phyloP scores from a whole-genome alignment of 2,113 vertebrate species.

The Sebastes fasciatus region DNA sequence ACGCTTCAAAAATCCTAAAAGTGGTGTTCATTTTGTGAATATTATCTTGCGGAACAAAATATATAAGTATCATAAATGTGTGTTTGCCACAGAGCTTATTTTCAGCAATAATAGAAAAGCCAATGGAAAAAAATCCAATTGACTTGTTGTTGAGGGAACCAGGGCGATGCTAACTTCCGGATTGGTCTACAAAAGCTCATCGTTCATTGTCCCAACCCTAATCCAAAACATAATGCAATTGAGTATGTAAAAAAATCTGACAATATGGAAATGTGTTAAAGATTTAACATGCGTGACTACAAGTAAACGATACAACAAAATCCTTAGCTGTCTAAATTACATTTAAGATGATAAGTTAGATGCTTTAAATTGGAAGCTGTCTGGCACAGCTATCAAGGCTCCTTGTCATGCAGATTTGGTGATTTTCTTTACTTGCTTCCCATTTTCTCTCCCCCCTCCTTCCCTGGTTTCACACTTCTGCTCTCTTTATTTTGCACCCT shows the following conservation, averaged over 20 bases:
- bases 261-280: slow-evolving; percentile 6
- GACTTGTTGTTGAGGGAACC: no score
- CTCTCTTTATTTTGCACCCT: slow-evolving; percentile 54
- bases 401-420: slow-evolving; percentile 53
- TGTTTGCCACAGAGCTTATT: no score
- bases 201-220: neutral
- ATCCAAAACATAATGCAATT: neutral
- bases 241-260: neutral
- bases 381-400: slow-evolving; percentile 36
- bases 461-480: slow-evolving; percentile 41
- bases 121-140: no score
- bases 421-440: slow-evolving; percentile 26
- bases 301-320: neutral
- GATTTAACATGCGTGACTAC: neutral
- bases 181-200: no score
- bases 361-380: slow-evolving; percentile 43
- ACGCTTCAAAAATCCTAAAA: no score
- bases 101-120: no score
- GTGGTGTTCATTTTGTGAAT: no score
- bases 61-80: no score
- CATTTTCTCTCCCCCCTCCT: slow-evolving; percentile 36
- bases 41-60: no score
- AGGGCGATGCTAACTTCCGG: no score
- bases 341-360: neutral
- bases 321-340: slow-evolving; percentile 18